These are phyloP conservation scores for Stegostoma tigrinum DNA, from an alignment of 2,113 vertebrate genomes.

Conservation along the genomic window DNA sequence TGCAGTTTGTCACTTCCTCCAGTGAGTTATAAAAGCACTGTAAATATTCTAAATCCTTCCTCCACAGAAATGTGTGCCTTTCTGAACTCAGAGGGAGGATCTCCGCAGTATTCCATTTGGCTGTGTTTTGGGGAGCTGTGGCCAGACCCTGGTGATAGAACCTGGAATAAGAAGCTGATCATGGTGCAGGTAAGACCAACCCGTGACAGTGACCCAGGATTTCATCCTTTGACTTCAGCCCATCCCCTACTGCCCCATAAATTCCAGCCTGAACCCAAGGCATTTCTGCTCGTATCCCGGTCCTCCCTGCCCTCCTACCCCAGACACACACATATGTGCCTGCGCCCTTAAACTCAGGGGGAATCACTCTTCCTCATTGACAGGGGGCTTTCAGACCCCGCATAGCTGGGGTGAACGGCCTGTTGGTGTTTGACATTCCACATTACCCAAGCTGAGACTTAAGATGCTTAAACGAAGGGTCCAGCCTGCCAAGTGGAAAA, in stretches of 20 bases:
- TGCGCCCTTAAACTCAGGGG: no score
- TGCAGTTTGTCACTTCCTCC: not conserved
- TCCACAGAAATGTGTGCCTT: conserved; percentile 59
- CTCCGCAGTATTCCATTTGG: conserved; percentile 64
- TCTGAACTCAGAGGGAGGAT: conserved; percentile 43
- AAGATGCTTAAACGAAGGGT: no score
- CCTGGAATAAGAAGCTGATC: conserved; percentile 73
- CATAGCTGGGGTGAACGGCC: no score
- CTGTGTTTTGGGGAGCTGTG: conserved; percentile 76
- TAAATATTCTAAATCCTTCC: not conserved
- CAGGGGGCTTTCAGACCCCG: no score
- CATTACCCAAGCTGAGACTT: no score
- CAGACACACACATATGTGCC: no score
- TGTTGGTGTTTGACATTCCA: no score
- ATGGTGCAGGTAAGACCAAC: conserved; percentile 65
- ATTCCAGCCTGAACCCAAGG: not conserved
- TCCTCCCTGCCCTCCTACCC: no score
- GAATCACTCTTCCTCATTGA: no score
- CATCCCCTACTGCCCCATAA: not conserved
- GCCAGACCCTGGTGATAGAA: conserved; percentile 58
- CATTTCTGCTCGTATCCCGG: not conserved
- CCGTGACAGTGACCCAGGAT: no score
- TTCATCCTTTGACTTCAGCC: not conserved
- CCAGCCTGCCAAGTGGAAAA: no score
- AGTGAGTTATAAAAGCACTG: not conserved